Evolutionary conservation across 1,140 invertebrate genomes (phyloP), one percentile per base, ranked within the genome.

Genomic region (Eueides isabella): DNA sequence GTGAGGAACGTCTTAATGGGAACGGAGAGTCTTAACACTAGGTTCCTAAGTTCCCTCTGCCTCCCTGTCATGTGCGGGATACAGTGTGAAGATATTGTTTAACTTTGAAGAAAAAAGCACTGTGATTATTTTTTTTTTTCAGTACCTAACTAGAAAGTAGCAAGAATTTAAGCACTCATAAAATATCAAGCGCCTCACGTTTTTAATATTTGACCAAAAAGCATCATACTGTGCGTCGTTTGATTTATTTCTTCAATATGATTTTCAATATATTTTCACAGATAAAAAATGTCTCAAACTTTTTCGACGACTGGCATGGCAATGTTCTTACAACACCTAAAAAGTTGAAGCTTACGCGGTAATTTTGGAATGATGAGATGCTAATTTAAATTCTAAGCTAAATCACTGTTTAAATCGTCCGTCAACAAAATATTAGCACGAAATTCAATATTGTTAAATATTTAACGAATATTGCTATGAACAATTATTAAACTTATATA

Each of bases 261-360:
- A 66, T 66, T 66, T 72, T 72, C 71, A 72, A 72, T 72, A 72
- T 72, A 30, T 72, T 66, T 72, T 70, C 68, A 72, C 71, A 61
- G 71, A 66, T 66, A 66, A 72, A 61, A 72, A 72, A 55, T 61
- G 61, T 70, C 55, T 63, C 55, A 70, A 70, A 70, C 23, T 70
- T 70, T 70, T 61, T 63, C 19, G 61, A 29, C 29, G 48, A 69
- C 44, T 69, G 48, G 48, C 48, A 0, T n/a, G 66, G 38, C 44
- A 30, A 68, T 33, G 67, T 31, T 19, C 44, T 19, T 61, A 55
- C 67, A 35, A 55, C 67, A 35, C 48, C 29, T 31, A 69, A 63
- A 69, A 69, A 61, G 29, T 69, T 12, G 19, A 35, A 12, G 41
- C 55, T 69, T 69, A 16, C 30, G 66, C 48, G 66, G 48, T 61